Base-by-base conservation (phyloP, 2,113 vertebrate genomes). In the Halcyon malimbica region DNA sequence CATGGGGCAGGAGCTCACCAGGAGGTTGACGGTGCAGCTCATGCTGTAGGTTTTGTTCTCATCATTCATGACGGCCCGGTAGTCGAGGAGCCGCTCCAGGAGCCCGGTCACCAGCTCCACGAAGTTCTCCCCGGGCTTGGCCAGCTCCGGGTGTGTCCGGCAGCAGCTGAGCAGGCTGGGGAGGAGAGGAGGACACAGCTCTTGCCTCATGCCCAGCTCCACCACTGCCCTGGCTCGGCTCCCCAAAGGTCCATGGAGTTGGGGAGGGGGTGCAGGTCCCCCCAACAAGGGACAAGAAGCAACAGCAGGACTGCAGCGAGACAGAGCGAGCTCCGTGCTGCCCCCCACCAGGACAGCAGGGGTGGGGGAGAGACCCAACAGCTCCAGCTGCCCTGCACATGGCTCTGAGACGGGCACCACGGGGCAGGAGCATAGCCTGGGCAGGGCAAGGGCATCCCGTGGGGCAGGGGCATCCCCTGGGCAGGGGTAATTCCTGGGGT, bases 21-120 rank as follows among this genome's bases (percentile, higher is more conserved):
- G 88, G 51, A 97, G 95, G 90, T 97, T 97, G 77, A 97, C 97
- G 0, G 97, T 97, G 94, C 97, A 97, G 80, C 96, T 96, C 97
- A 97, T 97, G 94, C 96, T 97, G 97, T 97, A 96, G 80, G 95
- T 97, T 59, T 97, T 96, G 95, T 97, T 97, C 77, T 97, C 97
- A 0, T 97, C 97, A 0, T 97, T 97, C 97, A 91, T 97, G 12
- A 97, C 97, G 2, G 95, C 95, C 29, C 97, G 81, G 90, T 97
- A 97, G 88, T 97, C 97, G 3, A 97, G 63, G 24, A 97, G 96
- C 44, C 97, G 90, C 90, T 97, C 97, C 95, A 97, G 77, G 44
- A 97, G 96, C 6, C 93, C 96, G 0, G 96, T 94, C 85, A 94
- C 90, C 88, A 97, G 46, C 1, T 84, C 82, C 2, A 97, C 90